Percentiles rank a stretch among this genome's conserved stretches.
Conservation (phyloP, 2,113 vertebrate species). For the Cacatua alba region DNA sequence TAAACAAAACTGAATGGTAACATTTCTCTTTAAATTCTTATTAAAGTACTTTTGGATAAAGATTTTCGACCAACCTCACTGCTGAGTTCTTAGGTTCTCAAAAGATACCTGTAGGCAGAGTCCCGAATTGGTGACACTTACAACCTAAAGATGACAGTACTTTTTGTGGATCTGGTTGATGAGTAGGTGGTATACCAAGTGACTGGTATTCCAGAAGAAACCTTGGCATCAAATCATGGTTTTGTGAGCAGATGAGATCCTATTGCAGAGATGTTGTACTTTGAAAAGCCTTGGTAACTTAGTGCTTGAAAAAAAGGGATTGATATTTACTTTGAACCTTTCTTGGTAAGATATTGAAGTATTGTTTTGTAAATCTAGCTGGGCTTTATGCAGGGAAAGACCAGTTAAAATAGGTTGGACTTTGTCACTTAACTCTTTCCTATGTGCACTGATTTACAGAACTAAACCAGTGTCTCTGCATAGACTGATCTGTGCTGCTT, state of each 20-base stretch:
- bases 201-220: conserved; percentile 34
- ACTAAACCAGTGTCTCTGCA: background rate
- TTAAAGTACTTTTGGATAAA: background rate
- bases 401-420: background rate
- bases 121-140: background rate
- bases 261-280: conserved; percentile 30
- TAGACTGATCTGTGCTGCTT: background rate
- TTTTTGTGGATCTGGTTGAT: background rate
- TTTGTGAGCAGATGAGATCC: conserved; percentile 47
- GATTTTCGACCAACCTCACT: background rate
- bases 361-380: conserved; percentile 13
- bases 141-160: conserved; percentile 8
- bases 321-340: conserved; percentile 23
- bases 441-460: background rate
- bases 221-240: conserved; percentile 19
- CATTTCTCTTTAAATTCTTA: background rate
- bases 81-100: background rate
- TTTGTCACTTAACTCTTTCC: background rate
- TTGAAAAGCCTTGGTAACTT: background rate
- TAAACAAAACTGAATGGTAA: background rate
- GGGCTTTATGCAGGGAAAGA: conserved; percentile 25
- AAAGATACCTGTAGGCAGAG: background rate
- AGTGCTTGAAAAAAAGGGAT: background rate
- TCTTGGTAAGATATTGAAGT: background rate
- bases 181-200: background rate